Percentiles rank a stretch among this genome's conserved stretches.
Evolutionary conservation across 2,113 vertebrate genomes (phyloP).

Genomic region (Uropsilus gracilis): DNA sequence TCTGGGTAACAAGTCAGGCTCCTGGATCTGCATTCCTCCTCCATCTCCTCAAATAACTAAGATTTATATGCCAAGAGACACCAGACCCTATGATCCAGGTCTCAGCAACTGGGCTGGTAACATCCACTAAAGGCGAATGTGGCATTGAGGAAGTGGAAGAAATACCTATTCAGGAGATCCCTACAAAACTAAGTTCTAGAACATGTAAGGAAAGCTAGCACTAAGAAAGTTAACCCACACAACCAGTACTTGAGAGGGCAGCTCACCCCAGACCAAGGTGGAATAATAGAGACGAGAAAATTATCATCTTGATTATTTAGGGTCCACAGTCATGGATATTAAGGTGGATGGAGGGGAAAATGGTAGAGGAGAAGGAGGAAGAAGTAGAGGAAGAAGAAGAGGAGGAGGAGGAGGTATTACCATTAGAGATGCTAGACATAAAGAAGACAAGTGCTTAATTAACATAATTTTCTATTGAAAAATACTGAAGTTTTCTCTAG

Average conservation of each 20-base stretch:
- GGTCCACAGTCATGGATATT: neutral
- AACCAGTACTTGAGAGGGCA: neutral
- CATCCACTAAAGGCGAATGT: neutral
- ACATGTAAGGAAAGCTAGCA: neutral
- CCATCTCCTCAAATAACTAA: neutral
- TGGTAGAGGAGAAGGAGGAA: neutral
- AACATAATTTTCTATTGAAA: neutral
- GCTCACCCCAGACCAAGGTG: too few relatives aligned
- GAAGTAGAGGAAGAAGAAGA: neutral
- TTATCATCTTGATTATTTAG: neutral
- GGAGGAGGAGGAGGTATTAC: too few relatives aligned
- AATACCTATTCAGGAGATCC: neutral
- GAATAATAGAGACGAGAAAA: neutral
- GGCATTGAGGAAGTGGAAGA: fast-evolving
- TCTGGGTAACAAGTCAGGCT: neutral
- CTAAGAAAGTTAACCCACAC: neutral
- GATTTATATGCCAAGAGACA: neutral
- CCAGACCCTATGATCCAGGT: neutral
- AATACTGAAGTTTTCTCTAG: neutral
- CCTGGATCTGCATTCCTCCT: neutral
- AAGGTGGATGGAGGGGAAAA: neutral
- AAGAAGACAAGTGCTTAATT: neutral
- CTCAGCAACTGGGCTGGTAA: neutral
- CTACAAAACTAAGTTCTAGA: neutral
- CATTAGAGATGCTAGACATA: too few relatives aligned